phyloP scores from a whole-genome alignment of 2,113 vertebrate genomes.

The Silurus glanis region DNA sequence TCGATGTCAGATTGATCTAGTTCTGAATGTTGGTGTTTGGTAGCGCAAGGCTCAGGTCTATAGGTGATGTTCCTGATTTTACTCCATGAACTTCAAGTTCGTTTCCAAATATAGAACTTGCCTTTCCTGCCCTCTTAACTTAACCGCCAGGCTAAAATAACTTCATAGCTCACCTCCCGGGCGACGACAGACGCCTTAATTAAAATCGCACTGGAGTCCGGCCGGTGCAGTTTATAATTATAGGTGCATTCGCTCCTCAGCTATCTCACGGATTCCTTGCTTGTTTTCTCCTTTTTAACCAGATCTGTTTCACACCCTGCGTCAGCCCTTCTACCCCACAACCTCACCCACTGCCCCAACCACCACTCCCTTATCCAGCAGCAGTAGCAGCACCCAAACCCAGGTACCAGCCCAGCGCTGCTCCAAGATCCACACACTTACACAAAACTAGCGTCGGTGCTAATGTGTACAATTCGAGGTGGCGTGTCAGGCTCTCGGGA shows the following conservation, averaged over 20 bases:
- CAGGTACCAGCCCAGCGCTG: conserved; percentile 79
- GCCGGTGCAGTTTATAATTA: not conserved
- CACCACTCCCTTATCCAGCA: conserved; percentile 71
- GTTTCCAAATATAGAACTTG: not conserved
- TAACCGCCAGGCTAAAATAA: not conserved
- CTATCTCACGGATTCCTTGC: conserved; percentile 7
- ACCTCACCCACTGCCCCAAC: conserved; percentile 72
- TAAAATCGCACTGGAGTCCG: not conserved
- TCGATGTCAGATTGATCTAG: no score
- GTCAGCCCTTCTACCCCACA: conserved; percentile 73
- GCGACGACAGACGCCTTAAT: not conserved
- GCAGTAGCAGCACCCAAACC: conserved; percentile 74
- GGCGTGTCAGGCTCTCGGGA: not conserved
- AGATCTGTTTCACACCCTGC: conserved; percentile 91
- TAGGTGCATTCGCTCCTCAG: not conserved
- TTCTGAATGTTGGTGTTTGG: not conserved
- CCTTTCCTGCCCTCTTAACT: not conserved
- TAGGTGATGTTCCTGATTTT: not conserved
- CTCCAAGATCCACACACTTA: conserved; percentile 35
- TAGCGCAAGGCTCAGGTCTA: not conserved
- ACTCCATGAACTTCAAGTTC: not conserved
- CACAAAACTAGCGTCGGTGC: not conserved
- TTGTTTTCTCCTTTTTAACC: conserved; percentile 44
- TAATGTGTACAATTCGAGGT: not conserved
- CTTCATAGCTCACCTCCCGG: not conserved